Conservation (phyloP, 2,113 vertebrate species). For the Dipodomys stephensi region DNA sequence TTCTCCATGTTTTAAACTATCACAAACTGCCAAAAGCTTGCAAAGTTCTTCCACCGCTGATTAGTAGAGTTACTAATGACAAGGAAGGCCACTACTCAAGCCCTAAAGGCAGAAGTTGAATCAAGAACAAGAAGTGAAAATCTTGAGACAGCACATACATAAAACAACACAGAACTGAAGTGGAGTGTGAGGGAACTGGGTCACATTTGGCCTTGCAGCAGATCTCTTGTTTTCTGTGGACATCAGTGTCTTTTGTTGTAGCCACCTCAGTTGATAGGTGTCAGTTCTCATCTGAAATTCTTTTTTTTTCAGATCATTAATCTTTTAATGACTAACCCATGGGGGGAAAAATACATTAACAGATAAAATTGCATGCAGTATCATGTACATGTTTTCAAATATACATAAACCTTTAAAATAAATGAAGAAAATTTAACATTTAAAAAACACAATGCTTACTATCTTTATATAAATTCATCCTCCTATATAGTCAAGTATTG, state of each 20-base stretch:
- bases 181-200: too few species aligned
- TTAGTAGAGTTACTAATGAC: neutral
- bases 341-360: too few species aligned
- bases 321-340: too few species aligned
- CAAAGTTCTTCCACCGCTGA: neutral
- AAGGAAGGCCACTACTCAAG: neutral
- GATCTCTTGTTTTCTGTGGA: neutral
- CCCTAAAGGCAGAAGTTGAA: neutral
- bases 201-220: neutral
- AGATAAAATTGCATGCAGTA: too few species aligned
- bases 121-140: neutral
- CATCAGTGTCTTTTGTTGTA: neutral
- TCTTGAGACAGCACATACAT: neutral
- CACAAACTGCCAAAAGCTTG: neutral
- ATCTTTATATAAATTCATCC: too few species aligned
- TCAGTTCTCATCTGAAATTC: neutral
- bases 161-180: neutral
- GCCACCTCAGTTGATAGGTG: neutral
- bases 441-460: too few species aligned
- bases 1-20: slow-evolving; percentile 3
- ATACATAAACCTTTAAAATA: too few species aligned
- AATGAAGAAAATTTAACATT: too few species aligned
- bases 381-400: too few species aligned
- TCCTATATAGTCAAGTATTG: too few species aligned
- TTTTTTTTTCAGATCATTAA: neutral